Evolutionary conservation across 2,888 invertebrate genomes (phyloP).

Genomic region (Ochropacha duplaris): DNA sequence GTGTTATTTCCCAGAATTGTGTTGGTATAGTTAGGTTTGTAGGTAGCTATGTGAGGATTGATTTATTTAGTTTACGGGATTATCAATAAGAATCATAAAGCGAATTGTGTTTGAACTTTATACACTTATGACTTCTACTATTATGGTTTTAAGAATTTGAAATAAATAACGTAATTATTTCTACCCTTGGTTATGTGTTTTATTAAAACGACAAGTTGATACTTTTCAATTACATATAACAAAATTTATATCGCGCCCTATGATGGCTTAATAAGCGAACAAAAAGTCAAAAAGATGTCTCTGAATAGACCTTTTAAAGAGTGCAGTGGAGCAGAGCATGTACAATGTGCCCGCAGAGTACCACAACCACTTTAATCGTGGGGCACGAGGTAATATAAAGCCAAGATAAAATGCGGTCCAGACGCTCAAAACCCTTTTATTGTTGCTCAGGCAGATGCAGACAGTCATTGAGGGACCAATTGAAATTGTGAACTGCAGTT

Average conservation of each 20-base stretch:
- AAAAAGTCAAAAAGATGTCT: conserved; percentile 54
- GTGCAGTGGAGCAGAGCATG: conserved; percentile 46
- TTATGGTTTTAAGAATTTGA: too few relatives aligned
- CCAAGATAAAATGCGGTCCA: conserved; percentile 21
- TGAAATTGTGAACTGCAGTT: neutral
- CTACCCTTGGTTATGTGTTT: too few relatives aligned
- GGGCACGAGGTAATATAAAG: conserved; percentile 28
- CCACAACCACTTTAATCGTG: conserved; percentile 49
- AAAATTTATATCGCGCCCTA: too few relatives aligned
- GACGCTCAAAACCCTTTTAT: conserved; percentile 34
- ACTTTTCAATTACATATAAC: too few relatives aligned
- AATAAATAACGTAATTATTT: too few relatives aligned
- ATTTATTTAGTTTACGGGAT: too few relatives aligned
- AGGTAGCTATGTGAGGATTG: too few relatives aligned
- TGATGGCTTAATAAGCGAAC: conserved; percentile 46
- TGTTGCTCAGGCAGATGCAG: conserved; percentile 3
- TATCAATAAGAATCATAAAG: too few relatives aligned
- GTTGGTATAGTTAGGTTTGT: neutral
- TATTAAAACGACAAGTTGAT: too few relatives aligned
- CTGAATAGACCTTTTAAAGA: conserved; percentile 35
- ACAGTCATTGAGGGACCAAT: conserved; percentile 1
- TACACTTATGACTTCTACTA: too few relatives aligned
- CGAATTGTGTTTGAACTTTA: too few relatives aligned
- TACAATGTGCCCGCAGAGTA: conserved; percentile 73
- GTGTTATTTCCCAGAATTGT: neutral